phyloP scores from a whole-genome alignment of 2,888 invertebrate species.

The Aphodius granarius region DNA sequence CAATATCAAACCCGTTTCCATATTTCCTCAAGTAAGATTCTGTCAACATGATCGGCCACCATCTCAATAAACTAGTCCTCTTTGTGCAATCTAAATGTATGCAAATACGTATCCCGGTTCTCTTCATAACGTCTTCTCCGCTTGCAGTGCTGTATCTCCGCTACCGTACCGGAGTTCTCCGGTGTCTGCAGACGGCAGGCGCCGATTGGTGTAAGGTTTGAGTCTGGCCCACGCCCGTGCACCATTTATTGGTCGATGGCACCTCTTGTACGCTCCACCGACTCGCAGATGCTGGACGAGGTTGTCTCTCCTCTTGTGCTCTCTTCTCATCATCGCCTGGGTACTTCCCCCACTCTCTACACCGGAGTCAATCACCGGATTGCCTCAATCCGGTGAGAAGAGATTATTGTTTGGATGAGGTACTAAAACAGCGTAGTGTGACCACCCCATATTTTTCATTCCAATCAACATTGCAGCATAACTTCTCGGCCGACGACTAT shows the following conservation, averaged over 20 bases:
- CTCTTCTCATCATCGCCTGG: not conserved
- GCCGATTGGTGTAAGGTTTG: slow-evolving; percentile 3
- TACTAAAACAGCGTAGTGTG: no score
- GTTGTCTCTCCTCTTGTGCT: not conserved
- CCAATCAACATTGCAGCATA: no score
- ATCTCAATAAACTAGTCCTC: not conserved
- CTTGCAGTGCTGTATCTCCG: not conserved
- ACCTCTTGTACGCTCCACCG: slow-evolving; percentile 13
- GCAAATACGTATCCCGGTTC: not conserved
- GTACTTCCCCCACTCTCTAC: not conserved
- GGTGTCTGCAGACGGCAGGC: not conserved
- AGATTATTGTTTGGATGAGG: no score
- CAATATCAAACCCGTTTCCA: no score
- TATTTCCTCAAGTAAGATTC: not conserved
- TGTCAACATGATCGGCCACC: not conserved
- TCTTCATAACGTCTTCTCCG: not conserved
- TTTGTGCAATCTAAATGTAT: not conserved
- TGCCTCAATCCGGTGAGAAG: not conserved
- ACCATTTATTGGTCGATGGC: slow-evolving; percentile 26
- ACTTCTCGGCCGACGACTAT: no score
- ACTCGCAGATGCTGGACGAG: not conserved
- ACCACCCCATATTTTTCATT: no score
- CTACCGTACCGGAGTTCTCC: not conserved
- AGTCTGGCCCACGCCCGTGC: slow-evolving; percentile 21
- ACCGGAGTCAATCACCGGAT: no score